phyloP scores from a whole-genome alignment of 2,797 vertebrate species.

The Spinus olivaceus region DNA sequence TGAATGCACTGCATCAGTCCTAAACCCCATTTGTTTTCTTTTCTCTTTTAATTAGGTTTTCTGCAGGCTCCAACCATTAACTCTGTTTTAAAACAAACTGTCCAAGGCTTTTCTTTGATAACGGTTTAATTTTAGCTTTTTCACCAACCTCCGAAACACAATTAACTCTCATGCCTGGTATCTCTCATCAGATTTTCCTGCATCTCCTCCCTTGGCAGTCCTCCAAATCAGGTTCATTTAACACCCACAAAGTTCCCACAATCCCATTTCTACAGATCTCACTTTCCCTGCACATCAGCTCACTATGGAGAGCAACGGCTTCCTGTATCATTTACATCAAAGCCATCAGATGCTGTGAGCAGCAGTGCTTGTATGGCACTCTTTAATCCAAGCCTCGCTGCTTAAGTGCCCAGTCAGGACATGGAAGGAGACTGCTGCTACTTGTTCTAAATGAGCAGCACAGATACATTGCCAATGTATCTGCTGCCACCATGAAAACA shows the following conservation, averaged over 20 bases:
- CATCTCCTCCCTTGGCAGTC: slow-evolving; percentile 51
- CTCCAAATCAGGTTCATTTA: slow-evolving; percentile 67
- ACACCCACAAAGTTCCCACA: slow-evolving; percentile 61
- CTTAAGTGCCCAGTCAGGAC: not conserved
- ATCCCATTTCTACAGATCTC: slow-evolving; percentile 38
- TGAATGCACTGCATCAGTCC: slow-evolving; percentile 4
- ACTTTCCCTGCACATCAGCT: slow-evolving; percentile 37
- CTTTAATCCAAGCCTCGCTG: slow-evolving; percentile 4
- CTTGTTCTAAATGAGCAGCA: not conserved
- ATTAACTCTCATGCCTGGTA: slow-evolving; percentile 61
- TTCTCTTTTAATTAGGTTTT: slow-evolving; percentile 61
- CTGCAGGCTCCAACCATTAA: slow-evolving; percentile 14
- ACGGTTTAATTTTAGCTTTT: slow-evolving; percentile 69
- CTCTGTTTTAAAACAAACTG: slow-evolving; percentile 67
- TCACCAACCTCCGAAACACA: slow-evolving; percentile 26
- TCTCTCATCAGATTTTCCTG: slow-evolving; percentile 57
- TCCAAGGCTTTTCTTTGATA: slow-evolving; percentile 62
- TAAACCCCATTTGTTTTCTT: slow-evolving; percentile 54
- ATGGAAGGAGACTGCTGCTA: not conserved
- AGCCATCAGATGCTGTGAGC: slow-evolving; percentile 4
- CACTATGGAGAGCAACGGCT: not conserved
- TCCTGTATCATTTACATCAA: slow-evolving; percentile 44
- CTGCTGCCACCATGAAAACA: not conserved
- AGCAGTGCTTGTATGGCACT: not conserved
- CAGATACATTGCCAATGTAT: not conserved